Base-by-base conservation (phyloP, 2,888 invertebrate genomes). In the Bellardia bayeri region DNA sequence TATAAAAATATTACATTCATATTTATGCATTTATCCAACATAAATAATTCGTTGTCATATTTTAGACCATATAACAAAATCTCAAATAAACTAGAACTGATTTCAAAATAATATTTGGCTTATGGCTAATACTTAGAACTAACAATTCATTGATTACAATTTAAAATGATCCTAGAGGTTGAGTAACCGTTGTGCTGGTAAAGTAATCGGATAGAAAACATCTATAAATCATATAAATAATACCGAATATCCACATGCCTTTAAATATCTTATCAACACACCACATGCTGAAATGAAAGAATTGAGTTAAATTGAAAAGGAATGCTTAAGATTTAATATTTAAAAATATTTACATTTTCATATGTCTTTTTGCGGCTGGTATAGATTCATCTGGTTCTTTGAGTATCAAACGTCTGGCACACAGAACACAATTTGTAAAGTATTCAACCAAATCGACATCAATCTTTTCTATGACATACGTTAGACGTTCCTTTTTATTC, bases 371-470 rank as follows among this genome's bases (percentile, higher is more conserved):
- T 4, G 98, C 98, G 0, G 96, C 96, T 0, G 97, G 97, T 37
- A 98, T 93, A 0, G 97, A 96, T 49, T 97, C 96, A 58, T 97
- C 97, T 2, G 95, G 94, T 91, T 98, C 98, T 89, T 98, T 97
- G 1, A 98, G 94, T 84, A 98, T 96, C 91, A 96, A 97, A 68
- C 96, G 93, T 61, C 98, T 95, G 0, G 98, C 97, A 0, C 98
- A 96, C 89, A 96, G 94, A 84, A 97, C 96, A 93, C 98, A 98
- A 90, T 96, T 95, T 89, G 97, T 97, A 91, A 98, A 97, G 92
- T 98, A 98, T 1, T 95, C 95, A 16, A 95, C 94, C 92, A 98
- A 95, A 91, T 98, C 96, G 91, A 98, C 92, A 89, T 95, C 95
- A 63, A 94, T 92, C 86, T 92, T 93, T 83, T 97, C 96, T 0